These are phyloP conservation scores for Morpho helenor DNA, from an alignment of 2,888 invertebrate genomes.

Conservation along the genomic window DNA sequence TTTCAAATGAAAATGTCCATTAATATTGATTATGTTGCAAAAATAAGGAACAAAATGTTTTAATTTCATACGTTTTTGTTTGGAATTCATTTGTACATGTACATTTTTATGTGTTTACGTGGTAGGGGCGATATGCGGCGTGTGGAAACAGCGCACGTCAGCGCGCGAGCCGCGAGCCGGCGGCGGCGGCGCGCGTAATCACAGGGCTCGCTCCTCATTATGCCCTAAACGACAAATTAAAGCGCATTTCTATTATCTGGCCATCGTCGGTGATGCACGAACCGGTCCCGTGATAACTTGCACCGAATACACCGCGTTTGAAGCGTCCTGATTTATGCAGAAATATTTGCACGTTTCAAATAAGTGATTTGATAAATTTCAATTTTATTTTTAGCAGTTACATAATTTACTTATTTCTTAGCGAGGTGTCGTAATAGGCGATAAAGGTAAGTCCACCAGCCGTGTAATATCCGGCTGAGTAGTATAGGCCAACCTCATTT, in stretches of 20 bases:
- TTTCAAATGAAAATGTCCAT: too few relatives aligned
- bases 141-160: conserved; percentile 72
- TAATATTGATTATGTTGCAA: too few relatives aligned
- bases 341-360: conserved; percentile 15
- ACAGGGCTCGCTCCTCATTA: conserved; percentile 78
- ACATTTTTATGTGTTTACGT: conserved; percentile 35
- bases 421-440: too few relatives aligned
- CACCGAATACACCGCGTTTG: conserved; percentile 34
- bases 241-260: conserved; percentile 77
- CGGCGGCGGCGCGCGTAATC: conserved; percentile 77
- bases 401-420: too few relatives aligned
- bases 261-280: conserved; percentile 58
- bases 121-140: conserved; percentile 35
- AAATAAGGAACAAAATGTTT: too few relatives aligned
- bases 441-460: too few relatives aligned
- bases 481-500: too few relatives aligned
- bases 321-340: conserved; percentile 14
- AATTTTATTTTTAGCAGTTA: not conserved
- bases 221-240: conserved; percentile 79
- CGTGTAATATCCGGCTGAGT: too few relatives aligned
- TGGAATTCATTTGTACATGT: too few relatives aligned
- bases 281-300: conserved; percentile 54
- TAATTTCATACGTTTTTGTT: too few relatives aligned
- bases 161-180: conserved; percentile 70
- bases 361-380: conserved; percentile 4